These are phyloP conservation scores for Bombyx mandarina DNA, from an alignment of 1,140 invertebrate genomes.

Conservation along the genomic window DNA sequence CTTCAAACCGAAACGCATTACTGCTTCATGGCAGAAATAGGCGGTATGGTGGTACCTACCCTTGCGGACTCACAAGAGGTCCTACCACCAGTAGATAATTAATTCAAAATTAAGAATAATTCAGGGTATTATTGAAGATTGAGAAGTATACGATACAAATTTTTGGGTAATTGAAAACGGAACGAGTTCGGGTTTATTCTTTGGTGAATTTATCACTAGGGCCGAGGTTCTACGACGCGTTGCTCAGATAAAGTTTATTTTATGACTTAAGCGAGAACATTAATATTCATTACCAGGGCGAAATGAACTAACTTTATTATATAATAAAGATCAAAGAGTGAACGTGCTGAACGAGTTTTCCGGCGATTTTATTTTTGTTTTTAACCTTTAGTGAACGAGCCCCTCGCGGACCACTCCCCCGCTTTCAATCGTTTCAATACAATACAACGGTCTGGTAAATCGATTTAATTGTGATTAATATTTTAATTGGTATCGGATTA, in stretches of 20 bases:
- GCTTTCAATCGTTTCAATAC: too few relatives aligned
- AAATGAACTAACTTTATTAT: conserved; percentile 66
- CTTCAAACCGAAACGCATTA: too few relatives aligned
- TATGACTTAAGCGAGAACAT: conserved; percentile 63
- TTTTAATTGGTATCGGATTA: too few relatives aligned
- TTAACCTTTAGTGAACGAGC: conserved; percentile 5
- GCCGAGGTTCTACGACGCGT: conserved; percentile 36
- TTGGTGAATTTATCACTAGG: conserved; percentile 54
- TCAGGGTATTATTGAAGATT: conserved; percentile 25
- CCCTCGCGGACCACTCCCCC: too few relatives aligned
- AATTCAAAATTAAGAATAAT: too few relatives aligned
- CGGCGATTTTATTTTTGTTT: conserved; percentile 15
- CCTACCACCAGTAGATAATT: too few relatives aligned
- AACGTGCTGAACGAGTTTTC: conserved; percentile 19
- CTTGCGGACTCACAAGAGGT: too few relatives aligned
- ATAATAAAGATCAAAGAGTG: conserved; percentile 57
- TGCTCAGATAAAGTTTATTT: conserved; percentile 65
- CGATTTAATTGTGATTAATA: too few relatives aligned
- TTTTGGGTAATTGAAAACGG: conserved; percentile 56
- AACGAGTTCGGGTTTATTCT: conserved; percentile 47
- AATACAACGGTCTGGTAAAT: too few relatives aligned
- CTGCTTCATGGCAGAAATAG: too few relatives aligned
- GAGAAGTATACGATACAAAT: conserved; percentile 30
- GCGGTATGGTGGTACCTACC: too few relatives aligned
- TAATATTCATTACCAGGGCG: conserved; percentile 62